Conservation (phyloP, 92 coral and sea anemone genomes). For the Zoanthus sansibaricus region DNA sequence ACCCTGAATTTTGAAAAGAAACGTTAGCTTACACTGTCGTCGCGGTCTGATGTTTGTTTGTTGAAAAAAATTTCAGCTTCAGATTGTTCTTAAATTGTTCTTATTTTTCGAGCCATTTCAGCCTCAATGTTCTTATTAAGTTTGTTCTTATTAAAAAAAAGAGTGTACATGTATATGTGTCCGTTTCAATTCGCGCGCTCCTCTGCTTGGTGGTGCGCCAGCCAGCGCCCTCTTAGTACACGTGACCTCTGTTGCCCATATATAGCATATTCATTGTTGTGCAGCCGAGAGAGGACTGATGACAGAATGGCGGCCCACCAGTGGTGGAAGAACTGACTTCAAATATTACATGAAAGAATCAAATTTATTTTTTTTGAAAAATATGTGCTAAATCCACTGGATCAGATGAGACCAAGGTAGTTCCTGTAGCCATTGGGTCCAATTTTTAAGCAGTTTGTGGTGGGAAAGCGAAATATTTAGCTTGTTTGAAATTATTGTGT, state of each 20-base stretch:
- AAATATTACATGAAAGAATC: constrained; percentile 18
- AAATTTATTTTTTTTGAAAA: constrained; percentile 30
- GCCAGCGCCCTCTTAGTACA: constrained; percentile 48
- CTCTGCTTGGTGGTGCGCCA: background rate
- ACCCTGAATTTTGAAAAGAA: no score
- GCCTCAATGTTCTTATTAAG: no score
- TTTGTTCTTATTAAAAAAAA: no score
- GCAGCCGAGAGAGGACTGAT: constrained; percentile 61
- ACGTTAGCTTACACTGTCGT: no score
- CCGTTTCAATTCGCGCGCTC: no score
- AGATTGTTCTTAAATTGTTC: no score
- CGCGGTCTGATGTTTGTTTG: no score
- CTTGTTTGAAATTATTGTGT: constrained; percentile 25
- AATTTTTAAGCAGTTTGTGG: constrained; percentile 7
- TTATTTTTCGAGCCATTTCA: no score
- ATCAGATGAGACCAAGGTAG: constrained; percentile 25
- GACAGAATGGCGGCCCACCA: constrained; percentile 70
- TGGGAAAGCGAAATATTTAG: constrained; percentile 25
- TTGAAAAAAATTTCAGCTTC: no score
- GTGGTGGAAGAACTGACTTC: constrained; percentile 30
- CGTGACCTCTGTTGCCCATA: constrained; percentile 51
- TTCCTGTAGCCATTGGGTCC: constrained; percentile 21
- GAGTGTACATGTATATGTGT: no score
- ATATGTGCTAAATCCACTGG: constrained; percentile 27
- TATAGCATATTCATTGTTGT: constrained; percentile 57